Evolutionary conservation across 2,113 vertebrate species (phyloP).

Genomic region (Limnothrissa miodon): DNA sequence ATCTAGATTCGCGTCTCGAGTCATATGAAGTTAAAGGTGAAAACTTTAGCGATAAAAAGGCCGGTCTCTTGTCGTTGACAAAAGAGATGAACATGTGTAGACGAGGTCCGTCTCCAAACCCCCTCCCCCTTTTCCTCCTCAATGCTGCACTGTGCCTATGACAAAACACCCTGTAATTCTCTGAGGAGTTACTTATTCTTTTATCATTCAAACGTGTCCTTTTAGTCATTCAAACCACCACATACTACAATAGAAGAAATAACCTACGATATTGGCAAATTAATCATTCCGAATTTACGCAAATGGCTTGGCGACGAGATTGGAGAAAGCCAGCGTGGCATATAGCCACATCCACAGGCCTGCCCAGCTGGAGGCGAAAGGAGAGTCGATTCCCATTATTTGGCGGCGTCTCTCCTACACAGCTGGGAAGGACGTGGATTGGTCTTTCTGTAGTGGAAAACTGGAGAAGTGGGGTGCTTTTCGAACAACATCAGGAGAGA

Average conservation of each 20-base stretch:
- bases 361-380: constrained; percentile 11
- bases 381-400: constrained; percentile 3
- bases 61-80: constrained; percentile 20
- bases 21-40: neutral
- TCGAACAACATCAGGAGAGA: constrained; percentile 6
- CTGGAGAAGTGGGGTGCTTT: neutral
- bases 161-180: constrained; percentile 26
- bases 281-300: constrained; percentile 30
- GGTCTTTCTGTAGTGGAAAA: constrained; percentile 19
- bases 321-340: constrained; percentile 17
- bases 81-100: constrained; percentile 42
- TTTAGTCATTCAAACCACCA: neutral
- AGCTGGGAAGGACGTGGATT: constrained; percentile 16
- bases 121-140: neutral
- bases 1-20: neutral
- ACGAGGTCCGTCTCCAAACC: constrained; percentile 10
- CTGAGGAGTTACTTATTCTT: neutral
- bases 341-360: constrained; percentile 10
- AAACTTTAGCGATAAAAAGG: neutral
- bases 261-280: neutral
- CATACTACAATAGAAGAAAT: neutral
- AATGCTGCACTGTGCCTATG: neutral
- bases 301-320: neutral
- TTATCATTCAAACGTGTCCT: constrained; percentile 5
- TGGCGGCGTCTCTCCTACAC: neutral